phyloP scores from a whole-genome alignment of 2,797 vertebrate species.

The Phrynocephalus forsythii region DNA sequence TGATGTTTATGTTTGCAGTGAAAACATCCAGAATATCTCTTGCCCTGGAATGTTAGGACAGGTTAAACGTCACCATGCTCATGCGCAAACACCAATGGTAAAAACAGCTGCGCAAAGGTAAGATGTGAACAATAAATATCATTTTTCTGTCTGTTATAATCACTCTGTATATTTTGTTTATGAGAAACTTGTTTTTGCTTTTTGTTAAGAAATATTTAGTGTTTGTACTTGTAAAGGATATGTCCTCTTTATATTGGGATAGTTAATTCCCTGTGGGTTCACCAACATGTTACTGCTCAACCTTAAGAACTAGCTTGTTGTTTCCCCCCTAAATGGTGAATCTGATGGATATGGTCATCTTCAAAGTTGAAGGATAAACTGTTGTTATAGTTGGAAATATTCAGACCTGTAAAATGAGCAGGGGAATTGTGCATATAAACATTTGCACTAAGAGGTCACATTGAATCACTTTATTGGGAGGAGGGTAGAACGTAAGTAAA shows the following conservation, averaged over 20 bases:
- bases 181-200: too few relatives aligned
- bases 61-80: conserved; percentile 88
- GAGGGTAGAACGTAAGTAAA: too few relatives aligned
- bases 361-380: too few relatives aligned
- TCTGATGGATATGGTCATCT: too few relatives aligned
- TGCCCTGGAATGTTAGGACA: conserved; percentile 86
- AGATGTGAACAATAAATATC: conserved; percentile 26
- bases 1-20: conserved; percentile 79
- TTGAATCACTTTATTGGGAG: too few relatives aligned
- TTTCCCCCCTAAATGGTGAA: too few relatives aligned
- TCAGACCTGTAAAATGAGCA: not conserved
- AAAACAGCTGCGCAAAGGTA: conserved; percentile 93
- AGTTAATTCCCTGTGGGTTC: too few relatives aligned
- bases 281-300: too few relatives aligned
- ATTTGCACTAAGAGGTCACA: not conserved
- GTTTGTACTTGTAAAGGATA: not conserved
- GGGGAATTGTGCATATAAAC: not conserved
- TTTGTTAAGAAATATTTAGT: too few relatives aligned
- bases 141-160: conserved; percentile 37
- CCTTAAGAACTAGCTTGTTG: too few relatives aligned
- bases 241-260: too few relatives aligned
- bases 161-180: not conserved
- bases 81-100: conserved; percentile 76
- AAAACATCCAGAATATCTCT: conserved; percentile 80
- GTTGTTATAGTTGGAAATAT: not conserved